Evolutionary conservation across 2,113 vertebrate genomes (phyloP).

Genomic region (Agapornis roseicollis): DNA sequence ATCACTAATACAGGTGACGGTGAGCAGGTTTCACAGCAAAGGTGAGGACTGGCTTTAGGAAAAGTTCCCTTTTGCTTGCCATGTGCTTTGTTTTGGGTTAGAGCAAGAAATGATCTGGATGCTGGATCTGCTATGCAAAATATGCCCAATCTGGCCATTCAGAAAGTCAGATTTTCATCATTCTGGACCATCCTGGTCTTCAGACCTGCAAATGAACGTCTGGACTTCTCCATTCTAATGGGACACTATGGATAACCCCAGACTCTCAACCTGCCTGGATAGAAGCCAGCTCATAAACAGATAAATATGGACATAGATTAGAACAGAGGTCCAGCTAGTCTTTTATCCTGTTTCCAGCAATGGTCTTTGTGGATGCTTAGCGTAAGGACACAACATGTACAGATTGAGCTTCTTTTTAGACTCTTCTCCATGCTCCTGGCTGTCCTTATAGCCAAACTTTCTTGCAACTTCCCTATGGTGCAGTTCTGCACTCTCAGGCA

Average conservation of each 20-base stretch:
- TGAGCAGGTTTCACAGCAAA: neutral
- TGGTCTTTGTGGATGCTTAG: neutral
- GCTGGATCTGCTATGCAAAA: neutral
- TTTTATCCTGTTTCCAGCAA: neutral
- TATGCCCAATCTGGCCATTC: neutral
- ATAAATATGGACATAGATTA: neutral
- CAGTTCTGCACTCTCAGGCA: neutral
- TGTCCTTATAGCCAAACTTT: neutral
- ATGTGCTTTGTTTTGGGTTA: neutral
- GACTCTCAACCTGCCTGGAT: neutral
- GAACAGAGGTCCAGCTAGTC: neutral
- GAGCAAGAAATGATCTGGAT: neutral
- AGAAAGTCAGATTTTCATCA: neutral
- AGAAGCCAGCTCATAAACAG: neutral
- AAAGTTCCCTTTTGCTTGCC: neutral
- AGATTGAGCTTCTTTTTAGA: neutral
- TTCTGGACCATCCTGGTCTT: neutral
- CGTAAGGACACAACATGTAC: neutral
- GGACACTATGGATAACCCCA: neutral
- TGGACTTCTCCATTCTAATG: neutral
- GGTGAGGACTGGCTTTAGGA: neutral
- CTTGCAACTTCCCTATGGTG: neutral
- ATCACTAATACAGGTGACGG: neutral
- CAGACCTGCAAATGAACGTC: neutral
- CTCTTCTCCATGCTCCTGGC: neutral